Percentiles rank a stretch among this genome's conserved stretches.
Conservation (phyloP, 2,797 vertebrate genomes). For the Sebastes variabilis region DNA sequence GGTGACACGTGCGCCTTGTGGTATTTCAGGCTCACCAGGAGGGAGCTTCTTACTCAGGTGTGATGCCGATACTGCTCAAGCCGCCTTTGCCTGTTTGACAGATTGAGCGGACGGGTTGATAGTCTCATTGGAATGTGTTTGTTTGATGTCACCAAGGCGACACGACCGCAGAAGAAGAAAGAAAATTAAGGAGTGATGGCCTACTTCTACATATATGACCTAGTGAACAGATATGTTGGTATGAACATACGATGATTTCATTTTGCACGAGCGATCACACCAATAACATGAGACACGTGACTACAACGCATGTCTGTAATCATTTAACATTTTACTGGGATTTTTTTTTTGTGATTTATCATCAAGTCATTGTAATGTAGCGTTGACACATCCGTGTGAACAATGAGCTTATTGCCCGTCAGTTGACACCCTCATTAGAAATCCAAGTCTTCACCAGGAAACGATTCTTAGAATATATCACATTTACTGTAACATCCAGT, state of each 20-base stretch:
- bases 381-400: not conserved
- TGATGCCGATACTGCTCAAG: conserved; percentile 7
- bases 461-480: not conserved
- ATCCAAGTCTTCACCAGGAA: not conserved
- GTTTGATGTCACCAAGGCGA: not conserved
- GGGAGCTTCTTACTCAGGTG: conserved; percentile 32
- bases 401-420: not conserved
- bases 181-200: conserved; percentile 11
- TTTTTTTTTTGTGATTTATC: not conserved
- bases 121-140: conserved; percentile 9
- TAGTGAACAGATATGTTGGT: not conserved
- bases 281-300: conserved; percentile 15
- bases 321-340: not conserved
- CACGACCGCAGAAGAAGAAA: not conserved
- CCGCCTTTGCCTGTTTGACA: conserved; percentile 27
- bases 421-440: not conserved
- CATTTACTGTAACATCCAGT: not conserved
- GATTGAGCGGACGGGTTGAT: conserved; percentile 12
- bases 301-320: not conserved
- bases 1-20: conserved; percentile 19
- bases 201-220: conserved; percentile 21
- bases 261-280: not conserved
- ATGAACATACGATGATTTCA: conserved; percentile 2
- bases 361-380: not conserved
- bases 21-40: conserved; percentile 30